Conservation (phyloP, 2,113 vertebrate genomes). For the Hyperopisus bebe region DNA sequence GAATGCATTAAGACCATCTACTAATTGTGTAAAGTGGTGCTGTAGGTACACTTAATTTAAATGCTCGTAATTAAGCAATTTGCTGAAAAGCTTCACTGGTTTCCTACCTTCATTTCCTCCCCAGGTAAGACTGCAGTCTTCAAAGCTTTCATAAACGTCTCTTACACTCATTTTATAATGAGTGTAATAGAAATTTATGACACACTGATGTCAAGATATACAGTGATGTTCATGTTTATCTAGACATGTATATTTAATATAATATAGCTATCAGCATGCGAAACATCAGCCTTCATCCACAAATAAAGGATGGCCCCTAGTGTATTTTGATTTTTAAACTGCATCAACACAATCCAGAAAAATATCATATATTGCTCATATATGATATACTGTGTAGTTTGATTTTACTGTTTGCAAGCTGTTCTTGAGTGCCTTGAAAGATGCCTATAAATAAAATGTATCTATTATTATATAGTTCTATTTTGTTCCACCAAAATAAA, state of each 20-base stretch:
- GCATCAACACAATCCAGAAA: neutral
- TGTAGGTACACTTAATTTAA: neutral
- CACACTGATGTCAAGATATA: neutral
- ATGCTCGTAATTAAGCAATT: neutral
- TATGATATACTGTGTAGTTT: no score
- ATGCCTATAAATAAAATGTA: neutral
- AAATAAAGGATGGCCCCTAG: neutral
- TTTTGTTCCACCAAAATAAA: neutral
- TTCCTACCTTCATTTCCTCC: neutral
- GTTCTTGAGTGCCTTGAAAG: neutral
- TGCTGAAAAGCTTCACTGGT: neutral
- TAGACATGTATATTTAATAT: neutral
- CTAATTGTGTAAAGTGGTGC: neutral
- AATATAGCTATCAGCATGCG: neutral
- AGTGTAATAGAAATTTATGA: neutral
- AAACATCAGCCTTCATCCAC: neutral
- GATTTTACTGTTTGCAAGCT: neutral
- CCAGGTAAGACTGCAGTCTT: neutral
- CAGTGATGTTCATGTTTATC: neutral
- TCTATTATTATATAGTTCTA: neutral
- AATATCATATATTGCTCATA: neutral
- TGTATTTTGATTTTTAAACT: neutral
- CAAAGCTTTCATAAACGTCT: neutral
- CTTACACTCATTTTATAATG: neutral
- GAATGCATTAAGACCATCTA: neutral